Evolutionary conservation across 2,113 vertebrate genomes (phyloP).

Genomic region (Elephas maximus): DNA sequence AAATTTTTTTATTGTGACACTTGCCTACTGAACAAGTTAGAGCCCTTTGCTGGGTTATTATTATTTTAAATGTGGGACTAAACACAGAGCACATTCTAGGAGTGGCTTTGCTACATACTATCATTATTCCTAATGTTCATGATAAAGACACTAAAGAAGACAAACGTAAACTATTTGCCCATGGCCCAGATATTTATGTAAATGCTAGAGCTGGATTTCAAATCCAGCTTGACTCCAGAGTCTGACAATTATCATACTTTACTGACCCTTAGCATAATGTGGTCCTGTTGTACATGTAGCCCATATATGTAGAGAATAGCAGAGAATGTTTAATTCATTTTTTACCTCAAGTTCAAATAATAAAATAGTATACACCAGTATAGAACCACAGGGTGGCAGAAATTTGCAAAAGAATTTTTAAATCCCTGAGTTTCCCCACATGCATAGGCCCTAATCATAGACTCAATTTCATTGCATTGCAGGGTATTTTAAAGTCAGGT

Average conservation of each 20-base stretch:
- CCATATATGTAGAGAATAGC: background rate
- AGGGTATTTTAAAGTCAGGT: background rate
- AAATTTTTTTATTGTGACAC: background rate
- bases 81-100: background rate
- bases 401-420: background rate
- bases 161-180: background rate
- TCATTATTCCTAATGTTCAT: background rate
- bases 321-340: background rate
- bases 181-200: background rate
- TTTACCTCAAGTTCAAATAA: slow-evolving; percentile 5
- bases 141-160: background rate
- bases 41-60: background rate
- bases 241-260: background rate
- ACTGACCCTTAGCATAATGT: background rate
- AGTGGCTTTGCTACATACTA: background rate
- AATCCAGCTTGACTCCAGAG: background rate
- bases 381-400: background rate
- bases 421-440: background rate
- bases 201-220: background rate
- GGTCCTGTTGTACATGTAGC: background rate
- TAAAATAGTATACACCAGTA: background rate
- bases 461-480: background rate
- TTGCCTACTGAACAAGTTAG: background rate
- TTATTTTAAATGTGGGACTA: background rate
- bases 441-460: background rate